A percentile compares a stretch with the other conserved stretches of the same genome.
These are phyloP conservation scores for Keiferia lycopersicella DNA, from an alignment of 2,888 invertebrate species.

Conservation along the genomic window DNA sequence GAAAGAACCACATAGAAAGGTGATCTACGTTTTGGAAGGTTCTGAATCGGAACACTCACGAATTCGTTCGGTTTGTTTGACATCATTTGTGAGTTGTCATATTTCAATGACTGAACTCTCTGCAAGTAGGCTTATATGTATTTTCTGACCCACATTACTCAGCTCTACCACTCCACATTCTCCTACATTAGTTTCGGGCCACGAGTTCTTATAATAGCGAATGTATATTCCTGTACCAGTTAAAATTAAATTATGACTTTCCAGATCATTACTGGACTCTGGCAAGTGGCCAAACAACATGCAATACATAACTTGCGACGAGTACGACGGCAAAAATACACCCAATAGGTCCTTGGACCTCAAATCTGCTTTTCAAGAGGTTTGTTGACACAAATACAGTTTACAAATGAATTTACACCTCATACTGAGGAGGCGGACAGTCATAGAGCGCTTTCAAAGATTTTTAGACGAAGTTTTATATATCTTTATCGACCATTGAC, in stretches of 20 bases:
- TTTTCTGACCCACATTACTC: neutral
- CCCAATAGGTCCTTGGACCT: conserved; percentile 88
- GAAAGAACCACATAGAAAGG: too few species aligned
- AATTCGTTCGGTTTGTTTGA: too few species aligned
- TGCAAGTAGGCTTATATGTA: too few species aligned
- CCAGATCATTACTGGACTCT: conserved; percentile 85
- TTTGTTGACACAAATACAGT: conserved; percentile 54
- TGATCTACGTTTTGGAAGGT: too few species aligned
- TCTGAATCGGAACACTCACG: too few species aligned
- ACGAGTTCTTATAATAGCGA: conserved; percentile 68
- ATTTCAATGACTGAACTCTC: too few species aligned
- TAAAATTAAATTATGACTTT: conserved; percentile 70
- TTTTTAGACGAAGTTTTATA: neutral
- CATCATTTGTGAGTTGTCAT: too few species aligned
- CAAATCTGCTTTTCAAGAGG: conserved; percentile 85
- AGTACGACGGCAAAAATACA: conserved; percentile 88
- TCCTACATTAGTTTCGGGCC: conserved; percentile 53
- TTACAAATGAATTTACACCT: neutral
- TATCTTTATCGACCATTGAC: conserved; percentile 29
- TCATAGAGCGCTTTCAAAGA: neutral
- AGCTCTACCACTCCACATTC: conserved; percentile 21
- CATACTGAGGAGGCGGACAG: neutral
- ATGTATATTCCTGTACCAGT: conserved; percentile 56
- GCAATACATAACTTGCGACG: conserved; percentile 88
- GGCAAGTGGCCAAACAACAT: conserved; percentile 88